Evolutionary conservation across 2,888 invertebrate species (phyloP).

Genomic region (Ochropleura plecta): DNA sequence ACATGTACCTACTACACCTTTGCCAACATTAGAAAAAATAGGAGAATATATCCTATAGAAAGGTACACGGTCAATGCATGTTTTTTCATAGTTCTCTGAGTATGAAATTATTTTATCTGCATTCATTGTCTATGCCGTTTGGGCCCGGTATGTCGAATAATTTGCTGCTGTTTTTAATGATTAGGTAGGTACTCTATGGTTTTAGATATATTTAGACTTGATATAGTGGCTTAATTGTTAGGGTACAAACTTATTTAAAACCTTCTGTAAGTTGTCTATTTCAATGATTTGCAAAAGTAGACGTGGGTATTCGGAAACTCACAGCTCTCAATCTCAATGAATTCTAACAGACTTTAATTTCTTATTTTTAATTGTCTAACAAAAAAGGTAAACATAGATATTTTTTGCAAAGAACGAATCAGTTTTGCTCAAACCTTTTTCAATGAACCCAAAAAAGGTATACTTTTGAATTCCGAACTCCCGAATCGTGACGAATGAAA

Average conservation of each 20-base stretch:
- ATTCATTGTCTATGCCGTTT: neutral
- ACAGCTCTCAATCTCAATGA: neutral
- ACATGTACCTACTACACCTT: constrained; percentile 87
- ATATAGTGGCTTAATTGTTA: neutral
- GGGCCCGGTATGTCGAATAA: neutral
- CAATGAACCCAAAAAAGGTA: constrained; percentile 67
- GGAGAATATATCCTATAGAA: constrained; percentile 43
- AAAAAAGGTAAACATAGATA: neutral
- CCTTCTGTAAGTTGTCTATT: neutral
- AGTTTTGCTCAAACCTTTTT: constrained; percentile 50
- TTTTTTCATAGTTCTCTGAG: constrained; percentile 48
- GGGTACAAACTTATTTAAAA: too few species aligned
- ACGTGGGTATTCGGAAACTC: constrained; percentile 11
- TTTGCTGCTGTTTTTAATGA: neutral
- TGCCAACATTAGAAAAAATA: constrained; percentile 73
- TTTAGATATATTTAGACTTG: neutral
- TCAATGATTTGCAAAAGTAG: neutral
- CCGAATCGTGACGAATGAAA: constrained; percentile 82
- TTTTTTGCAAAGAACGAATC: constrained; percentile 49
- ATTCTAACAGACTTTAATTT: neutral
- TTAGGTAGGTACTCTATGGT: too few species aligned
- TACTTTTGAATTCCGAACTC: constrained; percentile 78
- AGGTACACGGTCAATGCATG: constrained; percentile 52
- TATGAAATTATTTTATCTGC: constrained; percentile 39
- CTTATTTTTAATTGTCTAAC: constrained; percentile 20